phyloP scores from a whole-genome alignment of 2,888 invertebrate genomes.

The Nephrotoma appendiculata region DNA sequence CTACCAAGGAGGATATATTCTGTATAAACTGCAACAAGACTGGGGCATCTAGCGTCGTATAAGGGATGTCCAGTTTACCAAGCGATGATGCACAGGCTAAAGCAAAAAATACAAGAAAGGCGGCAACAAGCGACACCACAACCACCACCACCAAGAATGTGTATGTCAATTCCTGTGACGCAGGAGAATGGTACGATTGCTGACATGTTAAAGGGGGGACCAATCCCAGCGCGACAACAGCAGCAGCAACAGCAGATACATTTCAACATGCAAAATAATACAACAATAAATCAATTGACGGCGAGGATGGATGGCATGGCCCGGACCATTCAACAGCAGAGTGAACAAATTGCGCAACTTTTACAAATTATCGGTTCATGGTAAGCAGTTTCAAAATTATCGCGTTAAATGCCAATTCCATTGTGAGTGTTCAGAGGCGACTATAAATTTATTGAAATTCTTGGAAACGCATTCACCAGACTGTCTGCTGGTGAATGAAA shows the following conservation, averaged over 20 bases:
- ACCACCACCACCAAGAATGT: not conserved
- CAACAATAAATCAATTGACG: no score
- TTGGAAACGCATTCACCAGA: not conserved
- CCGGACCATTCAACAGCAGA: no score
- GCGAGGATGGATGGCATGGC: no score
- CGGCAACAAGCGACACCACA: no score
- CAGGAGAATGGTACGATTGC: not conserved
- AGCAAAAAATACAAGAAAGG: not conserved
- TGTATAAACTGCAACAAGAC: not conserved
- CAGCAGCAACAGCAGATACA: not conserved
- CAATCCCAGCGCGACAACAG: not conserved
- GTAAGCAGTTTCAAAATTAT: not conserved
- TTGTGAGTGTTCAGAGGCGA: not conserved
- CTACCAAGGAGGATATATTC: no score
- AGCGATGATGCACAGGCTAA: not conserved
- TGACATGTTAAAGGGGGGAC: no score
- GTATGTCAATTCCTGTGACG: no score
- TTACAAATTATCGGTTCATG: not conserved
- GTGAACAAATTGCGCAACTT: not conserved
- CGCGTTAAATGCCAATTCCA: not conserved
- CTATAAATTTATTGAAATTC: not conserved
- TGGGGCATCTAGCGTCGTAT: no score
- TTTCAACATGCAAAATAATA: no score
- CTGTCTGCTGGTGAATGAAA: not conserved
- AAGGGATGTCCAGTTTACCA: not conserved